Evolutionary conservation across 1,140 invertebrate genomes (phyloP).

Genomic region (Diprion similis): DNA sequence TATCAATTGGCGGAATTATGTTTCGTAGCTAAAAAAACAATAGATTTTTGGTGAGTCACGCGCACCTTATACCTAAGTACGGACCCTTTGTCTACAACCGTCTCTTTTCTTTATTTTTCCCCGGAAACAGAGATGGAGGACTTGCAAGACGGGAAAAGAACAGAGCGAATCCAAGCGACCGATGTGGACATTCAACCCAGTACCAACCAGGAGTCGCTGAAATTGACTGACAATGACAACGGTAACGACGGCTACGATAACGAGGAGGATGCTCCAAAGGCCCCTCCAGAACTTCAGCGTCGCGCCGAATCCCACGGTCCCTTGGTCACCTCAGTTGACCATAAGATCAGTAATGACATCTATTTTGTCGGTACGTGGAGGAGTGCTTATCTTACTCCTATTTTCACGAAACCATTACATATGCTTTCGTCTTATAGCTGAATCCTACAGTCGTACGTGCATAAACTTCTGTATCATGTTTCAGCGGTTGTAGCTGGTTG

Average conservation of each 20-base stretch:
- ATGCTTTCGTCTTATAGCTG: neutral
- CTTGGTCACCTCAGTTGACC: slow-evolving; percentile 40
- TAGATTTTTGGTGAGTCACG: neutral
- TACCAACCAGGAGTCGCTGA: too few species aligned
- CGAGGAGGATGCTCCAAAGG: slow-evolving; percentile 2
- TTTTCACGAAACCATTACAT: neutral
- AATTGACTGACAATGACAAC: slow-evolving; percentile 10
- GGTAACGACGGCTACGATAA: slow-evolving; percentile 25
- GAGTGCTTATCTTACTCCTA: neutral
- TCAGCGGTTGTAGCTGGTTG: slow-evolving; percentile 56
- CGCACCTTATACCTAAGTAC: slow-evolving; percentile 4
- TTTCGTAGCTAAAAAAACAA: neutral
- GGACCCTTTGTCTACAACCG: neutral
- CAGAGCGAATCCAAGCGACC: too few species aligned
- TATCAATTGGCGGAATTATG: neutral
- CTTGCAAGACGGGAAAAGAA: too few species aligned
- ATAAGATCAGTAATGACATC: slow-evolving; percentile 47
- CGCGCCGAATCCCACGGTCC: slow-evolving; percentile 37
- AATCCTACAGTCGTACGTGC: neutral
- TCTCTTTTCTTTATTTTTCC: slow-evolving; percentile 18
- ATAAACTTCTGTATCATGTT: slow-evolving; percentile 18
- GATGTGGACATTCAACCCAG: too few species aligned
- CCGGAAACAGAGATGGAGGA: slow-evolving; percentile 19
- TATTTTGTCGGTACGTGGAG: slow-evolving; percentile 52
- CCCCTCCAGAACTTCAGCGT: slow-evolving; percentile 41